These are phyloP conservation scores for Cataglyphis hispanica DNA, from an alignment of 1,140 invertebrate genomes.

Conservation along the genomic window DNA sequence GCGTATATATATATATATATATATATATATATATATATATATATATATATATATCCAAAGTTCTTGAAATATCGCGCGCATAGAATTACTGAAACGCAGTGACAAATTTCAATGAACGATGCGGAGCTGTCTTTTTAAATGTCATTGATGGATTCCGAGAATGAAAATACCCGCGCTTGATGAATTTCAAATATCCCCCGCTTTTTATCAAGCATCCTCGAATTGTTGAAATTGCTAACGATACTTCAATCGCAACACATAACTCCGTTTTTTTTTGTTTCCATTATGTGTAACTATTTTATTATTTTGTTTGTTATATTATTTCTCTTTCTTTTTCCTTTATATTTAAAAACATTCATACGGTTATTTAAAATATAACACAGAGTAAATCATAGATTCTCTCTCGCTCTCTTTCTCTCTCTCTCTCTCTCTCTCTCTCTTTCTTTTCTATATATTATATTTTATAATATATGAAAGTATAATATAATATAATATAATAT, in stretches of 20 bases:
- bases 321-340: background rate
- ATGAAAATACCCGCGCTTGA: slow-evolving; percentile 39
- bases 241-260: background rate
- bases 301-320: background rate
- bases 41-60: no score
- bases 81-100: slow-evolving; percentile 7
- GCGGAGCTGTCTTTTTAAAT: slow-evolving; percentile 3
- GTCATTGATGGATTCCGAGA: slow-evolving; percentile 27
- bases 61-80: no score
- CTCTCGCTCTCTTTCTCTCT: no score
- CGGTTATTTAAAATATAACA: no score
- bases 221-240: background rate
- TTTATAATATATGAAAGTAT: no score
- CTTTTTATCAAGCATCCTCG: background rate
- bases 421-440: no score
- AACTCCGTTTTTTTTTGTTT: background rate
- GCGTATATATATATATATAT: no score
- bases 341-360: background rate
- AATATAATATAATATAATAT: no score
- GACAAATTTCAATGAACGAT: background rate
- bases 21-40: no score
- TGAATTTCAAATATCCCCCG: slow-evolving; percentile 31
- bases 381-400: no score
- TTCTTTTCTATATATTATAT: no score
- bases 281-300: background rate